Conservation (phyloP, 1,140 invertebrate species). For the Yoshiicerus persimilis region DNA sequence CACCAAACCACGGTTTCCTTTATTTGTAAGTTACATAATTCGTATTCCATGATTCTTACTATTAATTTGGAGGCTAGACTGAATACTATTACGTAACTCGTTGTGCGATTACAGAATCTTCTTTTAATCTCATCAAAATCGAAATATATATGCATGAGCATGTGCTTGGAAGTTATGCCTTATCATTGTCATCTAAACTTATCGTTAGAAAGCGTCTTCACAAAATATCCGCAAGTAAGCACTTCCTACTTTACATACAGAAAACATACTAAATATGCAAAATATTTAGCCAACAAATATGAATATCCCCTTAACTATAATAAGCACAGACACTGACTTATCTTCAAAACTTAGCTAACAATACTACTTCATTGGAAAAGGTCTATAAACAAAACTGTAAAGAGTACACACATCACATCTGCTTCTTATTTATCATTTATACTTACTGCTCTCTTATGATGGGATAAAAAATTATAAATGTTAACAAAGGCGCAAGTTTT, state of each 20-base stretch:
- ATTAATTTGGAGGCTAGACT: not conserved
- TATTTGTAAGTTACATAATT: not conserved
- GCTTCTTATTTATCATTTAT: no score
- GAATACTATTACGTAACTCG: not conserved
- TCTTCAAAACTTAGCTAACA: not conserved
- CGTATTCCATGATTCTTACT: not conserved
- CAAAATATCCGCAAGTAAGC: not conserved
- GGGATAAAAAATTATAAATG: not conserved
- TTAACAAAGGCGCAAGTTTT: not conserved
- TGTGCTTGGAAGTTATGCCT: not conserved
- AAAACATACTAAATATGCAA: not conserved
- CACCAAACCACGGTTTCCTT: not conserved
- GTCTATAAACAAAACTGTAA: not conserved
- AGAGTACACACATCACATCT: not conserved
- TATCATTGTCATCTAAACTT: not conserved
- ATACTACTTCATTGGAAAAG: not conserved
- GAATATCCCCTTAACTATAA: no score
- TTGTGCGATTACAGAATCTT: not conserved
- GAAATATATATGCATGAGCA: constrained; percentile 1
- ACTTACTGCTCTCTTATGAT: not conserved
- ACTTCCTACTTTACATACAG: not conserved
- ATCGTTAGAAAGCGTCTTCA: not conserved
- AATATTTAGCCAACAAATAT: not conserved
- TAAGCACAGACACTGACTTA: no score
- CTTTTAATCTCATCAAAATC: constrained; percentile 3